Evolutionary conservation across 2,888 invertebrate genomes (phyloP), one percentile per base, ranked within the genome.

Genomic region (Hypselothyrea guttata): DNA sequence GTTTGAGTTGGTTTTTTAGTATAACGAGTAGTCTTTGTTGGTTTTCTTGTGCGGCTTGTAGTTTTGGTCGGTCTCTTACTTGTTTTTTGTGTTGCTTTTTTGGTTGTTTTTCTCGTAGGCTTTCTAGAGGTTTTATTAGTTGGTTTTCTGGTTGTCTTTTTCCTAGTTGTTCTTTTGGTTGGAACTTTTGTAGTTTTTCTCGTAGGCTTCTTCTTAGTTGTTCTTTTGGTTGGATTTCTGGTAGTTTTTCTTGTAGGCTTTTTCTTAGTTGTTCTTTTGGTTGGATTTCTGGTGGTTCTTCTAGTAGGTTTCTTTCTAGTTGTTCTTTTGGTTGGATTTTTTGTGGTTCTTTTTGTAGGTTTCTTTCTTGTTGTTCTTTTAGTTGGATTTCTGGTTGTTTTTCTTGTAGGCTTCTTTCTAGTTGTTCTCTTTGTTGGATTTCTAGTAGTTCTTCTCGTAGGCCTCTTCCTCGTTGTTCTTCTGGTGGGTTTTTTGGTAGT

Each of bases 271-370:
- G 33, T 1, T 12, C 33, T 33, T 33, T 11, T n/a, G n/a, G 11
- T 33, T 4, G 33, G 1, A 11, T 11, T 8, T 33, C 5, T 11
- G 1, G 33, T 33, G 1, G 33, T n/a, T 33, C 33, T 33, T 33
- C 33, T n/a, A 11, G 11, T 33, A 4, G 33, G 2, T 33, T 2
- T 33, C 11, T 5, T 11, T 11, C 33, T 33, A 2, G 33, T 33
- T n/a, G 33, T 4, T 35, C 13, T 15, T 35, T 8, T 35, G 12
- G 35, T 15, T 30, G 47, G 47, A 11, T 11, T 28, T 7, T 4
- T 22, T 8, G 16, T 46, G 7, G 47, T 35, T 8, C 35, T 47
- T 2, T 9, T 22, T 27, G 35, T 37, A 18, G 45, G 9, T 45
- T n/a, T n/a, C n/a, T 11, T 45, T 11, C 1, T 27, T 16, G 28